Evolutionary conservation across 2,888 invertebrate species (phyloP).

Genomic region (Drosophila melanosoma): DNA sequence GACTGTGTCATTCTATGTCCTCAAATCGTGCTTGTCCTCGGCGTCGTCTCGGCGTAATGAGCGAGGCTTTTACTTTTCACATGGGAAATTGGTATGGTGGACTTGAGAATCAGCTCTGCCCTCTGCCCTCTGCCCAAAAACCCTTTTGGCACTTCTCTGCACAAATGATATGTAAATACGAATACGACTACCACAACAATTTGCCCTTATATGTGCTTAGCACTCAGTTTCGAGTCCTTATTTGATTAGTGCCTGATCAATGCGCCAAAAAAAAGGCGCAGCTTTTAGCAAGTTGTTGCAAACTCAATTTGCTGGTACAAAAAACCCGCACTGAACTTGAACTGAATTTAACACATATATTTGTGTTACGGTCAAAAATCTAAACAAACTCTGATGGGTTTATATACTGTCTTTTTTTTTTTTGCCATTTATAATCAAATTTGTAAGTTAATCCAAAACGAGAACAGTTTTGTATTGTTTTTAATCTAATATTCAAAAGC

Average conservation of each 20-base stretch:
- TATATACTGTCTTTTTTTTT: too few species aligned
- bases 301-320: conserved; percentile 9
- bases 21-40: conserved; percentile 18
- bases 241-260: conserved; percentile 71
- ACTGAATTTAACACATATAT: neutral
- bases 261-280: conserved; percentile 52
- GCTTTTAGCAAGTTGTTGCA: neutral
- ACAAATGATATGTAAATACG: conserved; percentile 75
- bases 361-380: neutral
- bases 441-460: neutral
- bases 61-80: conserved; percentile 57
- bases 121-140: conserved; percentile 9
- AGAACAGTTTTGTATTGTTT: neutral
- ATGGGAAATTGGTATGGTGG: conserved; percentile 1
- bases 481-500: neutral
- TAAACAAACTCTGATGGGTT: neutral
- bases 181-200: conserved; percentile 54
- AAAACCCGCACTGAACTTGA: neutral
- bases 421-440: too few species aligned
- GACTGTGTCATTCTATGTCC: conserved; percentile 62
- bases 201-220: conserved; percentile 46
- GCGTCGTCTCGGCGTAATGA: conserved; percentile 66
- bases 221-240: conserved; percentile 33
- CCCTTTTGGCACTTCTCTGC: conserved; percentile 46
- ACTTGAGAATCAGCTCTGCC: conserved; percentile 21